These are phyloP conservation scores for Nanger granti DNA, from an alignment of 2,113 vertebrate genomes.

Conservation along the genomic window DNA sequence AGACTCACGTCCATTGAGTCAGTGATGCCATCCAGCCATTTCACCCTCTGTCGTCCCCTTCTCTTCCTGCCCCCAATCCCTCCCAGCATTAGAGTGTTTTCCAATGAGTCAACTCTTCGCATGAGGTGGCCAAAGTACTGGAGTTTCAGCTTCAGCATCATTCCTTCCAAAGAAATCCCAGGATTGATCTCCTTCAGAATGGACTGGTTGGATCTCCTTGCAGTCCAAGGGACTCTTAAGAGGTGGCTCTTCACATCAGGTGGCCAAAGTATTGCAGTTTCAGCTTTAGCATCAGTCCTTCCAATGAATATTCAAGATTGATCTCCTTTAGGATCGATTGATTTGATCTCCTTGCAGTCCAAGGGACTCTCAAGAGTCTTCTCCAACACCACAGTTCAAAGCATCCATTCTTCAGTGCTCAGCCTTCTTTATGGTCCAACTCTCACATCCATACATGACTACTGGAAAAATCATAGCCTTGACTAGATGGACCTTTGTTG, in stretches of 20 bases:
- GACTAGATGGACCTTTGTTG: too few relatives aligned
- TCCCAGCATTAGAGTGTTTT: background rate
- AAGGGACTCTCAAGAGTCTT: background rate
- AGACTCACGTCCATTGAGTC: background rate
- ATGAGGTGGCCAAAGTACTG: background rate
- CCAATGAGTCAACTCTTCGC: background rate
- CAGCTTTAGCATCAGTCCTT: background rate
- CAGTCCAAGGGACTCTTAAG: too few relatives aligned
- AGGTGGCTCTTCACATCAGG: background rate
- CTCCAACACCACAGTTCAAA: background rate
- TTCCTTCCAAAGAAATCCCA: background rate
- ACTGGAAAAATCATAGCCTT: too few relatives aligned
- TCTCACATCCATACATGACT: too few relatives aligned
- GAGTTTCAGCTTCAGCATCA: background rate
- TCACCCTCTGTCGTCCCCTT: background rate
- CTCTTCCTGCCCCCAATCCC: background rate
- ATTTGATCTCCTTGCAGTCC: background rate
- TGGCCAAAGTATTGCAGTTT: background rate
- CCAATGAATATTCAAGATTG: background rate
- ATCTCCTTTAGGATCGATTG: background rate
- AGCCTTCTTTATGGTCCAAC: too few relatives aligned
- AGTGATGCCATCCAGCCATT: background rate
- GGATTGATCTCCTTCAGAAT: too few relatives aligned
- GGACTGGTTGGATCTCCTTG: too few relatives aligned
- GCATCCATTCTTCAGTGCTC: fast-evolving